Evolutionary conservation across 2,797 vertebrate species (phyloP).

Genomic region (Chelonia mydas): DNA sequence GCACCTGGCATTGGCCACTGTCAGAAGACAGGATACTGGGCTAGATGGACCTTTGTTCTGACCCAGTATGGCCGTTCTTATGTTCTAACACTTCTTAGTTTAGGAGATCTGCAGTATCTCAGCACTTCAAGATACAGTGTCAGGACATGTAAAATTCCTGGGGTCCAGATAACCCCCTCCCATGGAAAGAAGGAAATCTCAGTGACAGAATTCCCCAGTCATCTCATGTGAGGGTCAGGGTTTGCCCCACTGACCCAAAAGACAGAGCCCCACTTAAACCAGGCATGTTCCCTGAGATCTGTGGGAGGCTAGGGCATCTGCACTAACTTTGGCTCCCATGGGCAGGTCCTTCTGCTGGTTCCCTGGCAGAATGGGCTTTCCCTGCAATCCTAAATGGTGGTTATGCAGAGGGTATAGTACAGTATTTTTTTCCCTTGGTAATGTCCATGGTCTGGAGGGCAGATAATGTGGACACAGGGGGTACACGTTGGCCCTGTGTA

Average conservation of each 20-base stretch:
- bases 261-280: not conserved
- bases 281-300: constrained; percentile 35
- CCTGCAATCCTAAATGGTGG: constrained; percentile 56
- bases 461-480: constrained; percentile 45
- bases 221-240: not conserved
- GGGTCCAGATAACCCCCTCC: not conserved
- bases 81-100: not conserved
- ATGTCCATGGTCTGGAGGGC: constrained; percentile 52
- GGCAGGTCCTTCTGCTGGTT: constrained; percentile 51
- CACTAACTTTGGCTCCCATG: constrained; percentile 21
- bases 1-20: no score
- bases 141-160: not conserved
- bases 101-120: not conserved
- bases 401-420: constrained; percentile 60
- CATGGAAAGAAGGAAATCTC: constrained; percentile 35
- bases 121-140: not conserved
- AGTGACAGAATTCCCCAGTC: not conserved
- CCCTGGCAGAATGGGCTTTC: constrained; percentile 37
- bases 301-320: constrained; percentile 52
- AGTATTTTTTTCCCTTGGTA: constrained; percentile 27
- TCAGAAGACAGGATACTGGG: no score
- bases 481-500: constrained; percentile 1
- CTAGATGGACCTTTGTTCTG: no score
- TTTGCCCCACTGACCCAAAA: not conserved
- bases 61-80: no score